phyloP scores from a whole-genome alignment of 2,797 vertebrate genomes.

The Premnoplex brunnescens region DNA sequence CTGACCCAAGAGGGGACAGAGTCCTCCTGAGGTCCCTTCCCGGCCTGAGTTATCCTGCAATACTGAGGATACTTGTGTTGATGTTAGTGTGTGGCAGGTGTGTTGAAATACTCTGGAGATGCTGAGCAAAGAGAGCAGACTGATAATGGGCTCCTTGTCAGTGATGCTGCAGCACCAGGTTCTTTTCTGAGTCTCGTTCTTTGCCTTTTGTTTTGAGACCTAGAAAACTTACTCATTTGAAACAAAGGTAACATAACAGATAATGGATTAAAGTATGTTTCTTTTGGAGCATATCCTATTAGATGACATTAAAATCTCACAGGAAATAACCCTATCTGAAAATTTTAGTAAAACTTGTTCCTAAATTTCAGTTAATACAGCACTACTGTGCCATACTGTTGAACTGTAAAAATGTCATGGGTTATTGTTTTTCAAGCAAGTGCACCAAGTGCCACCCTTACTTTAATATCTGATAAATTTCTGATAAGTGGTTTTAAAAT shows the following conservation, averaged over 20 bases:
- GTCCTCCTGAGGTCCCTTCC: background rate
- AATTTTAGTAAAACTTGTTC: background rate
- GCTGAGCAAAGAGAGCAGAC: background rate
- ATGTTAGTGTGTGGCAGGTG: fast-evolving
- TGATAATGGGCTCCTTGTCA: background rate
- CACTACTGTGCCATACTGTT: background rate
- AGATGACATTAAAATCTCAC: background rate
- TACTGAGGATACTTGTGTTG: background rate
- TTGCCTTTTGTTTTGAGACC: background rate
- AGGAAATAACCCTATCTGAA: background rate
- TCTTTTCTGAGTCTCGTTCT: background rate
- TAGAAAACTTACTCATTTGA: background rate
- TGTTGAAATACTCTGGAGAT: background rate
- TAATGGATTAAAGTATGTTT: background rate
- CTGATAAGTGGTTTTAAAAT: background rate
- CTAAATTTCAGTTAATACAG: background rate
- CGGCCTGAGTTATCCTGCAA: background rate
- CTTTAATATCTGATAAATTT: conserved; percentile 6
- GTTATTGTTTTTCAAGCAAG: background rate
- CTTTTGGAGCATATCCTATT: background rate
- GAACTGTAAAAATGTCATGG: background rate
- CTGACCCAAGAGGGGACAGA: background rate
- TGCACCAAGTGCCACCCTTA: background rate
- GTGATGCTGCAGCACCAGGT: background rate
- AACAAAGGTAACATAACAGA: background rate